These are phyloP conservation scores for Perca flavescens DNA, from an alignment of 2,113 vertebrate species.

Conservation along the genomic window DNA sequence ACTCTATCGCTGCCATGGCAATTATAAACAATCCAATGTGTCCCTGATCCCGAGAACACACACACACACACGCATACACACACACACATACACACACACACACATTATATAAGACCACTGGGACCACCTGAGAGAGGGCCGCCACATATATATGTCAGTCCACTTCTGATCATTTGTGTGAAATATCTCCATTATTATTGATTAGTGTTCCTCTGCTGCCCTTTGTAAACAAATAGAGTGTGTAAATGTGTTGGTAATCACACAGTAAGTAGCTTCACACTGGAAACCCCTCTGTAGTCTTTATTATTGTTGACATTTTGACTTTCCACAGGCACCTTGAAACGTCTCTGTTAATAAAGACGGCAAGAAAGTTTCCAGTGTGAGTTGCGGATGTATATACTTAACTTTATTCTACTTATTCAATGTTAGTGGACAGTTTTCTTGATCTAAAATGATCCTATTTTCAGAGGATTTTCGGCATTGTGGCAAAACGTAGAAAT, in stretches of 20 bases:
- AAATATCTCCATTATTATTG: not conserved
- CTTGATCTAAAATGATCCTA: no score
- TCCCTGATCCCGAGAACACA: not conserved
- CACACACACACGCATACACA: not conserved
- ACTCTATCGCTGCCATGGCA: conserved; percentile 23
- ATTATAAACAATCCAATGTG: conserved; percentile 27
- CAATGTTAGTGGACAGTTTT: no score
- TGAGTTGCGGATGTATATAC: not conserved
- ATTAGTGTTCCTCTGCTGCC: not conserved
- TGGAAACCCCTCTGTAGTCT: not conserved
- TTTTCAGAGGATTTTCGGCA: not conserved
- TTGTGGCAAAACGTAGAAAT: not conserved
- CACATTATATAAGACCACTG: not conserved
- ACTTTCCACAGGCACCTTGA: conserved; percentile 6
- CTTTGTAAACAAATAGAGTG: not conserved
- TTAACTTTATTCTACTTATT: not conserved
- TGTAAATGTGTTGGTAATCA: not conserved
- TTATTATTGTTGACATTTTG: not conserved
- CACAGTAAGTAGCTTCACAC: not conserved
- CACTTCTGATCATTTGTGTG: not conserved
- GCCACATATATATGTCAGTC: not conserved
- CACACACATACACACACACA: not conserved
- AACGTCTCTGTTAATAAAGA: not conserved
- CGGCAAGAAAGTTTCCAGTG: not conserved
- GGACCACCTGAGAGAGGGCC: no score